Conservation (phyloP, 2,888 invertebrate species). For the Rhorus exstirpatorius region DNA sequence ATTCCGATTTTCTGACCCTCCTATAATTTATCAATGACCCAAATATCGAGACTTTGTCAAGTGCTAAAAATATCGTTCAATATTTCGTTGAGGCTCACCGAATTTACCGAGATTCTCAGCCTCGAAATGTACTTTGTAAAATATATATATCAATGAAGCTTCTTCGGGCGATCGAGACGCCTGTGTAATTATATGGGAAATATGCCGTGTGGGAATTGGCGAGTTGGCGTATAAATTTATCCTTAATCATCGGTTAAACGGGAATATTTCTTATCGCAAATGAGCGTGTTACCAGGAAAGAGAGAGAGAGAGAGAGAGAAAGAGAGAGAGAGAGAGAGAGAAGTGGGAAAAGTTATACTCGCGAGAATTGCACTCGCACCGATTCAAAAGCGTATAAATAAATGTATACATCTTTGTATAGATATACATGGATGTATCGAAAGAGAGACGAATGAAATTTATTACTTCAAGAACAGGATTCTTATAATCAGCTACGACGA, state of each 20-base stretch:
- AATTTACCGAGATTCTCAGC: slow-evolving; percentile 13
- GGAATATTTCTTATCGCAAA: slow-evolving; percentile 69
- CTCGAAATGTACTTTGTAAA: slow-evolving; percentile 23
- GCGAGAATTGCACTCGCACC: slow-evolving; percentile 16
- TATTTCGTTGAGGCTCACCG: background rate
- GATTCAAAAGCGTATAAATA: slow-evolving; percentile 7
- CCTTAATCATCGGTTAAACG: slow-evolving; percentile 66
- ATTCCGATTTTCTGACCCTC: background rate
- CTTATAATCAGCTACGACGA: slow-evolving; percentile 66
- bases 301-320: slow-evolving; percentile 3
- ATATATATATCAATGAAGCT: slow-evolving; percentile 33
- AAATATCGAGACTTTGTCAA: slow-evolving; percentile 9
- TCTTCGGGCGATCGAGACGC: slow-evolving; percentile 8
- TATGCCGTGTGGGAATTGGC: slow-evolving; percentile 62
- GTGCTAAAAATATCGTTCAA: slow-evolving; percentile 33
- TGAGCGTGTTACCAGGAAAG: slow-evolving; percentile 64
- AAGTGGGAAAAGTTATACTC: slow-evolving; percentile 58
- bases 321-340: slow-evolving; percentile 21
- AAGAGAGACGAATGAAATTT: slow-evolving; percentile 59
- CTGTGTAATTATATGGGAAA: slow-evolving; percentile 60
- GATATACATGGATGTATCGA: slow-evolving; percentile 13
- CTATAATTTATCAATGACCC: slow-evolving; percentile 40
- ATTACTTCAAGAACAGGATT: slow-evolving; percentile 65
- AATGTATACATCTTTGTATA: slow-evolving; percentile 6
- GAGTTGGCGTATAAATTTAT: slow-evolving; percentile 64